Evolutionary conservation across 92 coral and sea anemone genomes (phyloP), one percentile per base, ranked within the genome.

Genomic region (Epizoanthus ramosus): DNA sequence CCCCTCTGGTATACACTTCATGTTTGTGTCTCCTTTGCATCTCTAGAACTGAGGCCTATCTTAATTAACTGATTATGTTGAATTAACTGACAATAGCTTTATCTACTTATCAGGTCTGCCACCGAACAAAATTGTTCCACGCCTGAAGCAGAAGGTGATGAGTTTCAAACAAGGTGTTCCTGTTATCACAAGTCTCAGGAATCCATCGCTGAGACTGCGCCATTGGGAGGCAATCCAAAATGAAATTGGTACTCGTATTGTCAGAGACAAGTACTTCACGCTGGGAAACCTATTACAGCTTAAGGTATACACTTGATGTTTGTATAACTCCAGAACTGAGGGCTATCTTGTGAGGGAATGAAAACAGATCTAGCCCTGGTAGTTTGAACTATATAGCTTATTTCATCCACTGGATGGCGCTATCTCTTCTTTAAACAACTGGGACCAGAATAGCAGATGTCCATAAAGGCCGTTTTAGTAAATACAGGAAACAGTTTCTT

Each of bases 171-270:
- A 89, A 68, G 99, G 99, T 43, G 89, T 96, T 88, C 99, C 99
- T 5, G 99, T 94, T 43, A 90, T 96, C 2, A 92, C 94, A 1
- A 96, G 98, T 83, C 89, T 96, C n/a, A 89, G 99, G 19, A 96
- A 96, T 67, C 92, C 95, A 17, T 92, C 99, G 0, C 90, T 96
- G 22, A 86, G 99, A 24, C 65, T 92, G 35, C 89, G 99, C 23
- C 99, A 96, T 80, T 96, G 99, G 99, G 99, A 96, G 63, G 99
- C 97, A 1, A 90, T 96, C 28, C 98, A 94, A 75, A 88, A 80
- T 41, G 64, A 83, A 14, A 96, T 96, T 72, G 93, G 92, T 12
- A 93, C 93, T 56, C 88, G 94, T 22, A 75, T 96, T 22, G 92
- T 96, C 7, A 89, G 99, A 68, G 98, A 96, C 83, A 90, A 91